Evolutionary conservation across 2,888 invertebrate species (phyloP).

Genomic region (Nomada ferruginata): DNA sequence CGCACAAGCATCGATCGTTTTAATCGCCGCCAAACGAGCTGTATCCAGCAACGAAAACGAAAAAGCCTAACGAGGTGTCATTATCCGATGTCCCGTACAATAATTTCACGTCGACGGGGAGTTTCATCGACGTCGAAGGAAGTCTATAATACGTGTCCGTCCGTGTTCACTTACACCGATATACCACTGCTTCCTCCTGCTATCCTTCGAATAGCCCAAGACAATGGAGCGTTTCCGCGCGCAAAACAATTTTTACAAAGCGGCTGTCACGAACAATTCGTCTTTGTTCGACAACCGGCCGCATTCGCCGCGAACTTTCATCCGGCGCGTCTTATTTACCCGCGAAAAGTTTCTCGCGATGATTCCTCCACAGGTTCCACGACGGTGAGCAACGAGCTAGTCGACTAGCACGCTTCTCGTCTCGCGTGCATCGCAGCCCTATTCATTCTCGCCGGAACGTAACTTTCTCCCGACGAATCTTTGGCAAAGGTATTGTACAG

Average conservation of each 20-base stretch:
- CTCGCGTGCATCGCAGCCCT: conserved; percentile 36
- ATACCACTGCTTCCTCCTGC: background rate
- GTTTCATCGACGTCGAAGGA: background rate
- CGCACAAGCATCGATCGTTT: background rate
- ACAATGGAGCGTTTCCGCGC: background rate
- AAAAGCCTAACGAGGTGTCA: conserved; percentile 3
- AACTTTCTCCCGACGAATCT: conserved; percentile 51
- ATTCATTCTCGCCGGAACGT: conserved; percentile 43
- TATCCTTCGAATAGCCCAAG: background rate
- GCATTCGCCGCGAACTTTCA: conserved; percentile 9
- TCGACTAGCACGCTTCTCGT: conserved; percentile 5
- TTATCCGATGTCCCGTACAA: conserved; percentile 4
- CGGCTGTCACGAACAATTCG: conserved; percentile 8
- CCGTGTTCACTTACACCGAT: background rate
- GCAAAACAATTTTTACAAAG: background rate
- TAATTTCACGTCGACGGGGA: background rate
- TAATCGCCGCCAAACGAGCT: background rate
- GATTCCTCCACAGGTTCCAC: conserved; percentile 11
- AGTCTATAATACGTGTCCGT: background rate
- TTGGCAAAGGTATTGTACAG: conserved; percentile 31
- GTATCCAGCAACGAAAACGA: background rate
- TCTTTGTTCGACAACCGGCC: background rate
- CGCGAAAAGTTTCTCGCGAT: conserved; percentile 26
- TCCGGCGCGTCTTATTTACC: conserved; percentile 34
- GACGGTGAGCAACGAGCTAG: background rate